Conservation (phyloP, 2,797 vertebrate genomes). For the Odontamblyopus lacepedii region DNA sequence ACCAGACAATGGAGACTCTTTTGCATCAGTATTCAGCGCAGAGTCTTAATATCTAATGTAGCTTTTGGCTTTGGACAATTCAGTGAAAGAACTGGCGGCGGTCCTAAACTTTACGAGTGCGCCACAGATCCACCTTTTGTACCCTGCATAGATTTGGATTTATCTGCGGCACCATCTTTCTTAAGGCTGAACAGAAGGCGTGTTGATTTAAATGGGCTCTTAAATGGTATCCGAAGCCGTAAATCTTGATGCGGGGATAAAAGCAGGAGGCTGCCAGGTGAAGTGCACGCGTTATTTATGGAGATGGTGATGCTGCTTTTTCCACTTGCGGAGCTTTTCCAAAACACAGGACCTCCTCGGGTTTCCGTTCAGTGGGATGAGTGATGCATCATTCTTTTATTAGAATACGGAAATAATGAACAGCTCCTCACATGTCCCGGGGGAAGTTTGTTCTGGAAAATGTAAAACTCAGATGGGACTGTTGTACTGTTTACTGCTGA, state of each 20-base stretch:
- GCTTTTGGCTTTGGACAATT: conserved; percentile 6
- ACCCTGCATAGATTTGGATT: conserved; percentile 13
- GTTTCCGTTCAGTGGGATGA: conserved; percentile 33
- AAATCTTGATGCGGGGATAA: conserved; percentile 48
- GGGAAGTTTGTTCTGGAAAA: neutral
- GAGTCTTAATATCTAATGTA: conserved; percentile 1
- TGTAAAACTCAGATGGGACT: neutral
- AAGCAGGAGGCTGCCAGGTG: conserved; percentile 39
- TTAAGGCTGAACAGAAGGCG: conserved; percentile 43
- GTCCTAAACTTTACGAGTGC: neutral
- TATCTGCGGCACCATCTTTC: conserved; percentile 28
- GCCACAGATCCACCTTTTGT: conserved; percentile 7
- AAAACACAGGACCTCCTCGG: conserved; percentile 46
- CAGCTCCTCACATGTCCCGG: neutral
- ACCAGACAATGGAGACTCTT: neutral
- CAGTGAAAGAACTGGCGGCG: neutral
- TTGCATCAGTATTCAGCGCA: neutral
- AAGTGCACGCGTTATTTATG: conserved; percentile 58
- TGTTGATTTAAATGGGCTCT: conserved; percentile 54
- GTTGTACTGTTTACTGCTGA: neutral
- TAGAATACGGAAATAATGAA: conserved; percentile 5
- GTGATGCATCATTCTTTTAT: neutral
- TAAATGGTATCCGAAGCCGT: conserved; percentile 61
- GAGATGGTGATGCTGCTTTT: conserved; percentile 57
- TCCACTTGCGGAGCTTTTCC: conserved; percentile 23